Evolutionary conservation across 2,888 invertebrate species (phyloP).

Genomic region (Ichneumoninae sp.): DNA sequence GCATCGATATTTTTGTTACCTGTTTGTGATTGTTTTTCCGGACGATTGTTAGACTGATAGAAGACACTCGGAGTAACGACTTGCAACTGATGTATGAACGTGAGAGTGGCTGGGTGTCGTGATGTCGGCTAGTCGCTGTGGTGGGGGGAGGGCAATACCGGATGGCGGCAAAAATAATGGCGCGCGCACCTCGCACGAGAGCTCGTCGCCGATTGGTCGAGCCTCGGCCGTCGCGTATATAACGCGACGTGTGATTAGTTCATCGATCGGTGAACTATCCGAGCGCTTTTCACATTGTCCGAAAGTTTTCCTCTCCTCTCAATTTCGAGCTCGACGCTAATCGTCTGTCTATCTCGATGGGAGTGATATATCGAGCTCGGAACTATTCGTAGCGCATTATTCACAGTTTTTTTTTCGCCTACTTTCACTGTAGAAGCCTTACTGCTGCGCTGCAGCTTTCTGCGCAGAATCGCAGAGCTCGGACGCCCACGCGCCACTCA

Average conservation of each 20-base stretch:
- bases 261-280: constrained; percentile 61
- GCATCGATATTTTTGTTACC: constrained; percentile 40
- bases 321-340: constrained; percentile 1
- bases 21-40: constrained; percentile 46
- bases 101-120: constrained; percentile 55
- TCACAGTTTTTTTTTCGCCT: neutral
- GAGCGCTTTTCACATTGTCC: constrained; percentile 11
- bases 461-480: neutral
- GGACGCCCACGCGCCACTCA: neutral
- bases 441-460: neutral
- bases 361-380: neutral
- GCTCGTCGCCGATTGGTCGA: constrained; percentile 51
- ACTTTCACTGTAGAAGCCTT: too few relatives aligned
- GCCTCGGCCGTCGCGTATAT: constrained; percentile 12
- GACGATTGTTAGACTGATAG: constrained; percentile 57
- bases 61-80: constrained; percentile 61
- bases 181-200: constrained; percentile 28
- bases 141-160: constrained; percentile 27
- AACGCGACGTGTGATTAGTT: constrained; percentile 47
- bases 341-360: neutral
- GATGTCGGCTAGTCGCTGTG: constrained; percentile 50
- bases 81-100: constrained; percentile 63
- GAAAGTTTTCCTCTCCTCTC: constrained; percentile 44
- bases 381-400: neutral
- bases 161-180: constrained; percentile 54